Conservation (phyloP, 2,888 invertebrate genomes). For the Thelaira solivaga region DNA sequence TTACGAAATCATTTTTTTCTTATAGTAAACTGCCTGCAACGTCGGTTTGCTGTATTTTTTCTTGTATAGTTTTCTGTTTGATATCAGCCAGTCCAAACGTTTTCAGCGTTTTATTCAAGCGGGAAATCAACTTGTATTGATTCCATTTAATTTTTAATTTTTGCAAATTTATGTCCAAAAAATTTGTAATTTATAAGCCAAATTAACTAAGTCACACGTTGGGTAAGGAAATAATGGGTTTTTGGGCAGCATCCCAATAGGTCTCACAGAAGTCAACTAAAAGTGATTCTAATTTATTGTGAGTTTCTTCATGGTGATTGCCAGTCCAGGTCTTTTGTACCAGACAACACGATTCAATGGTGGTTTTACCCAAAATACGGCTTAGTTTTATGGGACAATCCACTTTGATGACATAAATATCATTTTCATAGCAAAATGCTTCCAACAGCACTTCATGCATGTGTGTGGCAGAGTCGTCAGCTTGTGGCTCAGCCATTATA, state of each 20-base stretch:
- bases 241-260: constrained; percentile 81
- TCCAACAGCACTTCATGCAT: constrained; percentile 87
- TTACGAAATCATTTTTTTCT: neutral
- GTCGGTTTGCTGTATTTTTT: constrained; percentile 38
- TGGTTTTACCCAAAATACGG: constrained; percentile 78
- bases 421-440: constrained; percentile 88
- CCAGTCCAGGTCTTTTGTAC: constrained; percentile 76
- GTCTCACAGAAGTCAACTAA: constrained; percentile 83
- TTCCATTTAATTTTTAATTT: constrained; percentile 4
- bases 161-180: constrained; percentile 34
- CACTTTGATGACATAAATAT: constrained; percentile 85
- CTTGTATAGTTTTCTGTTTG: neutral
- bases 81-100: constrained; percentile 71
- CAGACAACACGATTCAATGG: constrained; percentile 78
- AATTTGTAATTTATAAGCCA: constrained; percentile 10
- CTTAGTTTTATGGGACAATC: constrained; percentile 78
- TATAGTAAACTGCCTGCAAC: constrained; percentile 46
- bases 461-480: constrained; percentile 86
- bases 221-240: constrained; percentile 83
- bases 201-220: constrained; percentile 78
- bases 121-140: neutral
- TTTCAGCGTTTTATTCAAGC: constrained; percentile 63
- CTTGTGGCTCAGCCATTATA: constrained; percentile 82
- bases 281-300: constrained; percentile 81
- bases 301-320: constrained; percentile 75